A percentile compares a stretch with the other conserved stretches of the same genome.
These are phyloP conservation scores for Xestia c-nigrum DNA, from an alignment of 2,888 invertebrate species.

Conservation along the genomic window DNA sequence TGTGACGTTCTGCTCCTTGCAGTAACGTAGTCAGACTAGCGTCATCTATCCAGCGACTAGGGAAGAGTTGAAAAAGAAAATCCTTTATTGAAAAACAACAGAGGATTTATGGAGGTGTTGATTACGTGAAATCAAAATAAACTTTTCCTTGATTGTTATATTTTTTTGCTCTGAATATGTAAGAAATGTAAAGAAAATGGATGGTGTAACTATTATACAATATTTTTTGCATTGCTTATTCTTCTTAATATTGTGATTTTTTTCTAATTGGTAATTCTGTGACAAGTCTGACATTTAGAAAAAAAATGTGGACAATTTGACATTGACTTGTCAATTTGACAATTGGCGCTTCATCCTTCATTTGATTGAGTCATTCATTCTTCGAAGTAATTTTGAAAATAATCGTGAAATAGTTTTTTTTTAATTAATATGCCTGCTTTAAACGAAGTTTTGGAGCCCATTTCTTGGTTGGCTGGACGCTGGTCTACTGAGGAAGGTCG, in stretches of 20 bases:
- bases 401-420: not conserved
- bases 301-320: not conserved
- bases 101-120: not conserved
- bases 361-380: too few species aligned
- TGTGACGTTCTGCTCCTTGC: too few species aligned
- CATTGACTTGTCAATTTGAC: too few species aligned
- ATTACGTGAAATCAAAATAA: not conserved
- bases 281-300: conserved; percentile 6
- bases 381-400: not conserved
- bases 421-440: conserved; percentile 55
- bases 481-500: conserved; percentile 89
- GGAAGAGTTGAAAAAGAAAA: too few species aligned
- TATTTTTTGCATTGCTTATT: not conserved
- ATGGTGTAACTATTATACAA: not conserved
- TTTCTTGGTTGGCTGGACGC: conserved; percentile 91
- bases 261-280: conserved; percentile 16
- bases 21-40: too few species aligned
- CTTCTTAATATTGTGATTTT: not conserved
- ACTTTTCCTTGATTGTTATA: not conserved
- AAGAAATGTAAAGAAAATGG: not conserved
- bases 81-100: conserved; percentile 4
- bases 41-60: too few species aligned
- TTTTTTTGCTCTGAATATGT: not conserved
- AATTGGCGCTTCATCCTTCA: not conserved
- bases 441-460: conserved; percentile 88